Percentiles rank a stretch among this genome's conserved stretches.
phyloP scores from a whole-genome alignment of 1,140 invertebrate genomes.

The Rhagoletis zephyria region DNA sequence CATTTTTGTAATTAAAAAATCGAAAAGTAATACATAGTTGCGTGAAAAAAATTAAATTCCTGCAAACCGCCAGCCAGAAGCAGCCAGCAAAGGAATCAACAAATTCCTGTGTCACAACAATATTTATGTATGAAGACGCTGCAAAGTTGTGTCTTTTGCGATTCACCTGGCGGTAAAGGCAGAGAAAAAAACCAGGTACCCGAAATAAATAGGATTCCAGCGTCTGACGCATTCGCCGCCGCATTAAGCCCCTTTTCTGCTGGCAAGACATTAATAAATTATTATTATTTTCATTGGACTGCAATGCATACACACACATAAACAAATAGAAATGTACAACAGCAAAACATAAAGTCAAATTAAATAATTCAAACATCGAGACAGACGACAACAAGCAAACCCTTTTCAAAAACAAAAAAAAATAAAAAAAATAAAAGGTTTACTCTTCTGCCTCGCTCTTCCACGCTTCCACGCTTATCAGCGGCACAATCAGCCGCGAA shows the following conservation, averaged over 20 bases:
- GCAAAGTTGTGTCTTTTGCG: neutral
- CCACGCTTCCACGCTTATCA: neutral
- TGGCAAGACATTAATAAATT: conserved; percentile 29
- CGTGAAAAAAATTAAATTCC: neutral
- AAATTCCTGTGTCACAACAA: conserved; percentile 30
- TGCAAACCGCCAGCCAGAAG: neutral
- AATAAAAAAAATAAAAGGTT: neutral
- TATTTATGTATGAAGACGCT: neutral
- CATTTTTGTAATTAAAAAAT: no score
- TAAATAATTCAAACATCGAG: conserved; percentile 39
- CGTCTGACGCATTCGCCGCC: neutral
- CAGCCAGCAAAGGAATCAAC: conserved; percentile 1
- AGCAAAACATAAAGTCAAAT: conserved; percentile 25
- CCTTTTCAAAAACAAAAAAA: neutral
- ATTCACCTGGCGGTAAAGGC: conserved; percentile 23
- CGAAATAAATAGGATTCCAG: conserved; percentile 21
- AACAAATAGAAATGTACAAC: neutral
- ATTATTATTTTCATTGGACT: conserved; percentile 29
- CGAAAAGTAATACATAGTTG: no score
- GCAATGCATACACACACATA: neutral
- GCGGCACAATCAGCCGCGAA: conserved; percentile 41
- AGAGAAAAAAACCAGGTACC: neutral
- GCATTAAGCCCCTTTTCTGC: neutral
- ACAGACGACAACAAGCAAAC: neutral
- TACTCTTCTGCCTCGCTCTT: neutral